Base-by-base conservation (phyloP, 2,113 vertebrate genomes). In the Nothoprocta perdicaria region DNA sequence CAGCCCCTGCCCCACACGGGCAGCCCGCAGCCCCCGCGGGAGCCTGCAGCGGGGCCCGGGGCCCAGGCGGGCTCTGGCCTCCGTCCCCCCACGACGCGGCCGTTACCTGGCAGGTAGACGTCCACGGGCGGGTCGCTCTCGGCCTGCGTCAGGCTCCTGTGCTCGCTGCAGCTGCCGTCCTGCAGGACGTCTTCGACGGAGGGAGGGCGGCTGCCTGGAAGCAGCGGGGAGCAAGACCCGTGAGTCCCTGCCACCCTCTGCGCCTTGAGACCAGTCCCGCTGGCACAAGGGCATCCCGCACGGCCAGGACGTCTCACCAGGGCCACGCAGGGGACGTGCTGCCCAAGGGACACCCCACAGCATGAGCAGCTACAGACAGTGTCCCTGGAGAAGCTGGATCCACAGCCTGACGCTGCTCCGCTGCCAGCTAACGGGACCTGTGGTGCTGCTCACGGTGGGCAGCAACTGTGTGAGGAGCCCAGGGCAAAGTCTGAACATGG, bases 161-260 rank as follows among this genome's bases (percentile, higher is more conserved):
- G 97, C 88, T 99, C 98, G 0, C 98, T 96, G 6, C 92, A 95
- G 97, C 97, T 97, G 82, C 98, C 97, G 18, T 99, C 99, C 82
- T 99, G 98, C 72, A 99, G 95, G 67, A 98, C 97, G 0, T 98
- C 98, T 55, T 97, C 98, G 0, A 98, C 97, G 2, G 98, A 97
- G 21, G 98, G 97, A 1, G 97, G 97, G 71, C 95, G 96, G 97
- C 98, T 98, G 41, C 98, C 99, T 99, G 86, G 9, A 52, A 68
- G 27, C 71, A 38, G 68, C 16, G 46, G 4, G 68, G 35, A 89
- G 50, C 2, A 1, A 23, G 17, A 87, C 35, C 75, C 52, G 57
- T 96, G 74, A 96, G 94, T 3, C 9, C 52, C 31, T 55, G 22
- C 3, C 33, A 33, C n/a, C 45, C 23, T 80, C 41, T 33, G 65